These are phyloP conservation scores for Drosophila multiciliata DNA, from an alignment of 2,888 invertebrate genomes.

Conservation along the genomic window DNA sequence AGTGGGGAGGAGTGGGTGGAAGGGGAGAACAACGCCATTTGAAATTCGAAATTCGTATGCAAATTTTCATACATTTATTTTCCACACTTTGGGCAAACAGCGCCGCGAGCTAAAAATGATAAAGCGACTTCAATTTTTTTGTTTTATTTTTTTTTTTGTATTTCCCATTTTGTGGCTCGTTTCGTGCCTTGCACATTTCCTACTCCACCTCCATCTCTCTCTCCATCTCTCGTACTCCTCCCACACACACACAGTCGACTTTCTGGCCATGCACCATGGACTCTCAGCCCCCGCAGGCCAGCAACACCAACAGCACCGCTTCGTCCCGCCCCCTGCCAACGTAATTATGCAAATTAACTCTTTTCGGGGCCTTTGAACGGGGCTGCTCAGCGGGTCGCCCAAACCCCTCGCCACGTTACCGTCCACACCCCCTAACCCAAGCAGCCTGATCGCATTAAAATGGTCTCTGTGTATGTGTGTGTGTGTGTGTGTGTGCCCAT, in stretches of 20 bases:
- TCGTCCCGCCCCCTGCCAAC: slow-evolving; percentile 31
- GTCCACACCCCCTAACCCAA: neutral
- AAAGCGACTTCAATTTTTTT: slow-evolving; percentile 77
- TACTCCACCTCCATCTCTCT: slow-evolving; percentile 2
- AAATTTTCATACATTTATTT: slow-evolving; percentile 80
- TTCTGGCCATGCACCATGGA: slow-evolving; percentile 58
- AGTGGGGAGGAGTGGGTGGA: neutral
- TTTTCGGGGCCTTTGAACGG: slow-evolving; percentile 76
- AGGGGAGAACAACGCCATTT: slow-evolving; percentile 54
- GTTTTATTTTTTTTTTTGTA: neutral
- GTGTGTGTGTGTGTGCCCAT: slow-evolving; percentile 29
- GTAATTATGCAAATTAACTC: slow-evolving; percentile 80
- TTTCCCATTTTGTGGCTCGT: slow-evolving; percentile 49
- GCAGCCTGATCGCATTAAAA: slow-evolving; percentile 49
- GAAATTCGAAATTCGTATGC: slow-evolving; percentile 78
- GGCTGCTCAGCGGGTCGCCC: slow-evolving; percentile 67
- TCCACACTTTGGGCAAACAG: slow-evolving; percentile 78
- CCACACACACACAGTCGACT: slow-evolving; percentile 24
- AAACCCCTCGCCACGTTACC: neutral
- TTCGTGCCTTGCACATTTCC: slow-evolving; percentile 63
- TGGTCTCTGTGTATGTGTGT: slow-evolving; percentile 17
- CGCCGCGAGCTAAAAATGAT: slow-evolving; percentile 79
- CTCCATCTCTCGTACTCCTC: slow-evolving; percentile 17
- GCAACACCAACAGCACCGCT: neutral
- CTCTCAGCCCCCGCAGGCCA: slow-evolving; percentile 26